These are phyloP conservation scores for Mareca strepera DNA, from an alignment of 2,797 vertebrate species.

Conservation along the genomic window DNA sequence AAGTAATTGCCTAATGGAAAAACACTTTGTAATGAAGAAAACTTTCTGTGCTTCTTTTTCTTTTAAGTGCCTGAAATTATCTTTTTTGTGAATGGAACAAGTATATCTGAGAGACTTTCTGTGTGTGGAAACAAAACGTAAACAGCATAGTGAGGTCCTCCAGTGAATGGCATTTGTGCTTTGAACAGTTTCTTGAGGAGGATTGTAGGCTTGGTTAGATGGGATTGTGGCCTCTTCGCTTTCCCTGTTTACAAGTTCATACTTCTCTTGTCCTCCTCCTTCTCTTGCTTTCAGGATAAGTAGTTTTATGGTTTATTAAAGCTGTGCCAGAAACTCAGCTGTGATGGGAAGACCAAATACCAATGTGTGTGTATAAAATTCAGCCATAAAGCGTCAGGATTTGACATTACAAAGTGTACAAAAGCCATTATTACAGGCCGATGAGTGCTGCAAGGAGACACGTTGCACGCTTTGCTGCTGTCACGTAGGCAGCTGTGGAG, in stretches of 20 bases:
- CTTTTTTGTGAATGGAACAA: slow-evolving; percentile 31
- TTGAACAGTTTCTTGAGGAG: slow-evolving; percentile 17
- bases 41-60: slow-evolving; percentile 50
- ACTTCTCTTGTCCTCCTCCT: not conserved
- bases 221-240: slow-evolving; percentile 3
- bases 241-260: slow-evolving; percentile 30
- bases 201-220: not conserved
- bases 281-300: slow-evolving; percentile 2
- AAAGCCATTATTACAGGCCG: not conserved
- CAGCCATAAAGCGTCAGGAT: not conserved
- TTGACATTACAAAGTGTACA: not conserved
- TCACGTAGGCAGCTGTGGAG: not conserved
- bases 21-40: slow-evolving; percentile 68
- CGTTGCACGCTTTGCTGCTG: not conserved
- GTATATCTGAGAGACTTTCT: slow-evolving; percentile 9
- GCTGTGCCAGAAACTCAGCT: slow-evolving; percentile 29
- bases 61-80: slow-evolving; percentile 29
- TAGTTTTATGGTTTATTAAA: slow-evolving; percentile 24
- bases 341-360: not conserved
- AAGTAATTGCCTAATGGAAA: slow-evolving; percentile 67
- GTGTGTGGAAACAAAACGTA: slow-evolving; percentile 22
- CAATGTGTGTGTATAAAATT: not conserved
- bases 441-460: not conserved
- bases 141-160: not conserved
- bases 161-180: not conserved